A percentile compares a stretch with the other conserved stretches of the same genome.
phyloP scores from a whole-genome alignment of 2,113 vertebrate species.

The Anseranas semipalmata region DNA sequence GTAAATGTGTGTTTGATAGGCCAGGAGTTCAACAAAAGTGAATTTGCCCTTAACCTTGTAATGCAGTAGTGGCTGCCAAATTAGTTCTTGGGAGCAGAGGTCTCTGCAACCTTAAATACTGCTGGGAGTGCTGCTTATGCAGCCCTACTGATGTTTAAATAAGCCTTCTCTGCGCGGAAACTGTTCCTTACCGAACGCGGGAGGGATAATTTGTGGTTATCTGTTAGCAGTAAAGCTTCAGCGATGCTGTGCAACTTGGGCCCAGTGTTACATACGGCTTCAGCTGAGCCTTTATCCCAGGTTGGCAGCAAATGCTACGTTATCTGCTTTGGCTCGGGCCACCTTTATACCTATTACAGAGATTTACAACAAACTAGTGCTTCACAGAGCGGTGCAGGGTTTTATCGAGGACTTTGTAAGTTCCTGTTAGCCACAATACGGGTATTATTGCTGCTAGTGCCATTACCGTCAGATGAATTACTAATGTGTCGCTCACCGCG shows the following conservation, averaged over 20 bases:
- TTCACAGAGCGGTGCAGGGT: neutral
- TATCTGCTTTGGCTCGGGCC: neutral
- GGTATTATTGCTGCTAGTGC: neutral
- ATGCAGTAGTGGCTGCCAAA: neutral
- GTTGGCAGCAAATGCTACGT: neutral
- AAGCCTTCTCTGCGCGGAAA: neutral
- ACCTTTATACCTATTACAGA: neutral
- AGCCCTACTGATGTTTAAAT: neutral
- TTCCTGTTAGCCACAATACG: neutral
- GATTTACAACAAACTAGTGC: neutral
- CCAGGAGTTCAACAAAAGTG: constrained; percentile 13
- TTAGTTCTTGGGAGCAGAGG: neutral
- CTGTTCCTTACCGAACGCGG: fast-evolving
- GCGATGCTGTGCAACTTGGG: neutral
- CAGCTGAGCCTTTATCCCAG: neutral
- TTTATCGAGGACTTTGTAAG: neutral
- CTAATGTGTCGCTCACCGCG: fast-evolving
- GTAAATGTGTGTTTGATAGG: constrained; percentile 36
- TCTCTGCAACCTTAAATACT: neutral
- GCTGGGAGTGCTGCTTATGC: neutral
- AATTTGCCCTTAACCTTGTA: neutral
- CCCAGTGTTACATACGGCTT: neutral
- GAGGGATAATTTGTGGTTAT: neutral
- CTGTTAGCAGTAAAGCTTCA: neutral
- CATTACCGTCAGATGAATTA: fast-evolving